Base-by-base conservation (phyloP, 2,888 invertebrate genomes). In the Apomyelois bistriatella region DNA sequence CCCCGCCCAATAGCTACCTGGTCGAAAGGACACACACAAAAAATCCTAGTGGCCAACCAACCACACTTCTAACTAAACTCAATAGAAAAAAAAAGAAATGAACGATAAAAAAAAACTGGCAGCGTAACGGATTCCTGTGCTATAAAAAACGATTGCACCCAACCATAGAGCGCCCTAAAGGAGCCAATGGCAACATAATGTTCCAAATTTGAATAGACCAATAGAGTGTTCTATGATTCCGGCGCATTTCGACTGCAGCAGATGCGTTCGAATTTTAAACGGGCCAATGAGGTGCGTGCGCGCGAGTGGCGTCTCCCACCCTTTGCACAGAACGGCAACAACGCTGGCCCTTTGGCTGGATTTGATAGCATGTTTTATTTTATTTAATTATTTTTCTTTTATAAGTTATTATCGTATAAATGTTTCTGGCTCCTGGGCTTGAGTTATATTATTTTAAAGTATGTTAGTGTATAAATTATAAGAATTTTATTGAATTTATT, bases 141-240 rank as follows among this genome's bases (percentile, higher is more conserved):
- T 32, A 46, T 46, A 50, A 47, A 52, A 54, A 54, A 53, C 48
- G 49, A 57, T 57, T 59, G 58, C 60, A 60, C 53, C 41, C 57
- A 57, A 53, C 49, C 59, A 58, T 41, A 43, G 52, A 35, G 53
- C 53, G 53, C 52, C 54, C 52, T 50, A 51, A 54, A 52, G 54
- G 56, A 56, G 56, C 63, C 63, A 63, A 63, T 62, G 57, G 57
- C 51, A 48, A 48, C 32, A 43, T 40, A 9, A 16, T 53, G 62
- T 62, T 62, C 58, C 55, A 62, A 62, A 61, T 62, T 63, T 51
- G 62, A 59, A 74, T 75, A 75, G 74, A 61, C 72, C 73, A 74
- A 75, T 74, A 67, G 71, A 61, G 57, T 49, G 60, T 62, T 71
- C 75, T 73, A 73, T 68, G 72, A 71, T 52, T 52, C 42, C 9